phyloP scores from a whole-genome alignment of 2,888 invertebrate species.

The Molorchus minor region DNA sequence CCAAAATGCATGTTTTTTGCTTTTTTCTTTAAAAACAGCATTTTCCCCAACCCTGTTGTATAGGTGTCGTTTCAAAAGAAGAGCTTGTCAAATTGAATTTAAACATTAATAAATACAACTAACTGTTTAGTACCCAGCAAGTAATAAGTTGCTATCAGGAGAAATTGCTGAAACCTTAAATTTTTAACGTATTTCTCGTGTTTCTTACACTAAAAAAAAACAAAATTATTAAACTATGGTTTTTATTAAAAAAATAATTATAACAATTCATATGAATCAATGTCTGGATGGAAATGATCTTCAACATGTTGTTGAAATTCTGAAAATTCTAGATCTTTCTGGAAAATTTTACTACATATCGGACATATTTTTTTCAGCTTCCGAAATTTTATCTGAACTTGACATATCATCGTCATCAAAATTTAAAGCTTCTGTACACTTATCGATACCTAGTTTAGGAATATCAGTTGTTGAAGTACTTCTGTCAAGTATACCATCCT shows the following conservation, averaged over 20 bases:
- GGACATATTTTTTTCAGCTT: conserved; percentile 74
- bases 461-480: conserved; percentile 42
- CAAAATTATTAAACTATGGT: not conserved
- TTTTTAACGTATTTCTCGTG: too few species aligned
- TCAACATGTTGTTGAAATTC: conserved; percentile 81
- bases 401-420: conserved; percentile 17
- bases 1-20: too few species aligned
- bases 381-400: conserved; percentile 36
- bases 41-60: too few species aligned
- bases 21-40: too few species aligned
- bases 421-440: conserved; percentile 42
- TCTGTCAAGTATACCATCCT: conserved; percentile 37
- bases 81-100: too few species aligned
- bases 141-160: too few species aligned
- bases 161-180: too few species aligned
- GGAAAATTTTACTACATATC: conserved; percentile 75
- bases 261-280: conserved; percentile 46
- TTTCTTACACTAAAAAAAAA: too few species aligned
- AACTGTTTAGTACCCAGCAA: too few species aligned
- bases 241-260: conserved; percentile 25
- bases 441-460: conserved; percentile 40
- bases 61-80: too few species aligned
- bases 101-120: too few species aligned
- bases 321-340: conserved; percentile 67
- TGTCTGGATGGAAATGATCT: conserved; percentile 74